Evolutionary conservation across 2,113 vertebrate genomes (phyloP), one percentile per base, ranked within the genome.

Genomic region (Shinisaurus crocodilurus): DNA sequence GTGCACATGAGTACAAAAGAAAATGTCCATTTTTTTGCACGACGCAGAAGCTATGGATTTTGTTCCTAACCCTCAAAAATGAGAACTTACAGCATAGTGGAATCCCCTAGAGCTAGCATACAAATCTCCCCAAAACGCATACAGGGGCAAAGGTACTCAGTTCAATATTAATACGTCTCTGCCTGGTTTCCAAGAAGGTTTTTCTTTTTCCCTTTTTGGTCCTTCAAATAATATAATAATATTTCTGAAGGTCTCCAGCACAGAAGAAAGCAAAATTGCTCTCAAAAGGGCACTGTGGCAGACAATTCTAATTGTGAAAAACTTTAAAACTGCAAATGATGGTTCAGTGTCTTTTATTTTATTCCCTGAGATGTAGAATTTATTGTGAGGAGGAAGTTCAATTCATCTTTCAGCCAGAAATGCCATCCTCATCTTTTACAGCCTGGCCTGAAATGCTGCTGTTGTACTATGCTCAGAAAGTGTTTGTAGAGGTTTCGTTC

Each of bases 101-200:
- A 77, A 86, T 34, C 85, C 80, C 94, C 3, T 6, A 89, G 79
- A 95, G 81, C 87, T 88, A 82, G 86, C 45, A 57, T 69, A 87
- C 29, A 88, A 85, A 65, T 92, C 88, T 92, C 45, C n/a, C 79
- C 84, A 88, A 92, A 89, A 93, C 32, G 57, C 75, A 86, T 86
- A 67, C 16, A 18, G 76, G 84, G 89, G 57, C 86, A 77, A 88
- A 93, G 70, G 43, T 48, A 25, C 34, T 0, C 8, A 48, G n/a
- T 90, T 93, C 92, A 92, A 95, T 93, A 92, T 92, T 90, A 92
- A 92, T 70, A 76, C 16, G 5, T 23, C 85, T 57, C 8, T 60
- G 18, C 16, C 18, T n/a, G 18, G 16, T 10, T 91, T 90, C 90
- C 83, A 88, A 92, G 54, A 34, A 29, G 92, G 67, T 69, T n/a